These are phyloP conservation scores for Nasonovia ribisnigri DNA, from an alignment of 2,888 invertebrate species.

Conservation along the genomic window DNA sequence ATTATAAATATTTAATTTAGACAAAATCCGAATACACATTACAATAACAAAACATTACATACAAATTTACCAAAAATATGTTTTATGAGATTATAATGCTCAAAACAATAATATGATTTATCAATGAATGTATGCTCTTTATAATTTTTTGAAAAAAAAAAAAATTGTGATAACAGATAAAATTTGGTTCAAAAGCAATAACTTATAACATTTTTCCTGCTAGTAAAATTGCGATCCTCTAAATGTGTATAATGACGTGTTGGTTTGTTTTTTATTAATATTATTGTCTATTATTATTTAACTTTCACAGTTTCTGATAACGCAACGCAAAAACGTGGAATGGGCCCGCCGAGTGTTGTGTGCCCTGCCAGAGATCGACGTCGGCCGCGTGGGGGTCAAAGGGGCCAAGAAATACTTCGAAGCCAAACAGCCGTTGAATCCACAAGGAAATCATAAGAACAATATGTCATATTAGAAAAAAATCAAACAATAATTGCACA, in stretches of 20 bases:
- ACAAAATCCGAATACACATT: background rate
- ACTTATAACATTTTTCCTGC: too few species aligned
- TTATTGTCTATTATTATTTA: background rate
- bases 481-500: background rate
- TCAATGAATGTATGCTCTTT: too few species aligned
- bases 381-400: constrained; percentile 58
- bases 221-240: too few species aligned
- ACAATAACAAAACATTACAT: too few species aligned
- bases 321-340: constrained; percentile 54
- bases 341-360: constrained; percentile 57
- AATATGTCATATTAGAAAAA: background rate
- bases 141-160: too few species aligned
- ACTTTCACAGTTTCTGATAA: constrained; percentile 35
- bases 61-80: background rate
- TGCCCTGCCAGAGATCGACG: constrained; percentile 59
- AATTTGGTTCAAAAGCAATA: too few species aligned
- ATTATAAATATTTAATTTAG: background rate
- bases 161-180: too few species aligned
- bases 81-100: too few species aligned
- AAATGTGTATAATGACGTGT: too few species aligned
- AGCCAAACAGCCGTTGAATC: constrained; percentile 41
- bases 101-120: too few species aligned
- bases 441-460: background rate
- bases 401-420: constrained; percentile 60
- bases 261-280: background rate